Conservation (phyloP, 2,797 vertebrate genomes). For the Chloroceryle inda region DNA sequence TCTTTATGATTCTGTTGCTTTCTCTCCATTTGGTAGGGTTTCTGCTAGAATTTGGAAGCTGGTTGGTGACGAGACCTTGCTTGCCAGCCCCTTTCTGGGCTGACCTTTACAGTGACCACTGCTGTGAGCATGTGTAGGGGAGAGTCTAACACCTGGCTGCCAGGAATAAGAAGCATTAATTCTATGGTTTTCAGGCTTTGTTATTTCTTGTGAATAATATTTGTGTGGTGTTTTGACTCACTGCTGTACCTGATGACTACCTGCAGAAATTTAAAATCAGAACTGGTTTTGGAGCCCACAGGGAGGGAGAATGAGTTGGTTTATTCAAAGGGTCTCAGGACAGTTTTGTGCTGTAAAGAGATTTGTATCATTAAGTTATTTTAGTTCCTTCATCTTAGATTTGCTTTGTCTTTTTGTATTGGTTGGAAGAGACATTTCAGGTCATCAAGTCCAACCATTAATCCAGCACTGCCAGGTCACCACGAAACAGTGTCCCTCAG, state of each 20-base stretch:
- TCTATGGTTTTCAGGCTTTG: neutral
- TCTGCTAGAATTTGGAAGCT: neutral
- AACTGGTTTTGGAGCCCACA: neutral
- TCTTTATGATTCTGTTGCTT: neutral
- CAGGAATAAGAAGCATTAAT: neutral
- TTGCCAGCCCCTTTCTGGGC: neutral
- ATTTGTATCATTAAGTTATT: neutral
- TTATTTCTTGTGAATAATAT: neutral
- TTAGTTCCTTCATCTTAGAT: neutral
- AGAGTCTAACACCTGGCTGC: neutral
- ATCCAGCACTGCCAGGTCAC: neutral
- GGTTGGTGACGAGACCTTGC: neutral
- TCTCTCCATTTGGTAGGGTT: neutral
- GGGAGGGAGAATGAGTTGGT: neutral
- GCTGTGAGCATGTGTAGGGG: accelerated
- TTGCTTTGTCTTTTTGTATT: neutral
- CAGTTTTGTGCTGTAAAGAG: neutral
- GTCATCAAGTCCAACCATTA: neutral
- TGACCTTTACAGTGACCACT: neutral
- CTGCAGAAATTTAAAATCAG: neutral
- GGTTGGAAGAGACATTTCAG: neutral
- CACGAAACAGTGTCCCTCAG: no score
- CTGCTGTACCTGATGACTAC: neutral
- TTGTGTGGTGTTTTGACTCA: neutral
- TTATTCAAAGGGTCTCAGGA: neutral